These are phyloP conservation scores for Dicrostonyx torquatus DNA, from an alignment of 2,797 vertebrate genomes.

Conservation along the genomic window DNA sequence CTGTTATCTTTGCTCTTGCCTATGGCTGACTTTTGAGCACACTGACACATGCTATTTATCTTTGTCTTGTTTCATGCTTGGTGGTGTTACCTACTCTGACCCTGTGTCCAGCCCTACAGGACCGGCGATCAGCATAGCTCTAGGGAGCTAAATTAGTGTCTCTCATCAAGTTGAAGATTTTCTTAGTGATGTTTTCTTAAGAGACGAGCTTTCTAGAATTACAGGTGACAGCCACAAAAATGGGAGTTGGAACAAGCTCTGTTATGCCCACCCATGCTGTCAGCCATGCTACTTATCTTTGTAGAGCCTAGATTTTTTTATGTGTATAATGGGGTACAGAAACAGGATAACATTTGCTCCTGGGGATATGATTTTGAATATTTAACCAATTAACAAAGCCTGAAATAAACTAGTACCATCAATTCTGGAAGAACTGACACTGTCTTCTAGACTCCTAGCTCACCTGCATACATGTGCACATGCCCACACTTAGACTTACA, in stretches of 20 bases:
- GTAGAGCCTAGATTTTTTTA: background rate
- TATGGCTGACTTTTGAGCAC: background rate
- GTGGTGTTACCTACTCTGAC: background rate
- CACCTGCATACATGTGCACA: background rate
- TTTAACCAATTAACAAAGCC: conserved; percentile 16
- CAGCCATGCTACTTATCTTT: background rate
- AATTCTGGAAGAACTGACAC: background rate
- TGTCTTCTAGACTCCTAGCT: background rate
- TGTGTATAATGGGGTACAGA: background rate
- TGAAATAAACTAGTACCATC: background rate
- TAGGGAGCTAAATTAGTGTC: background rate
- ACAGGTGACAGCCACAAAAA: background rate
- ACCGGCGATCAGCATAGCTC: background rate
- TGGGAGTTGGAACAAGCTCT: background rate
- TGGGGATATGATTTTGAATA: background rate
- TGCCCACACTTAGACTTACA: background rate
- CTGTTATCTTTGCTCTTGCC: background rate
- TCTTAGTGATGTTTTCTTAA: background rate
- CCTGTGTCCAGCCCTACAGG: background rate
- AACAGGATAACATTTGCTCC: background rate
- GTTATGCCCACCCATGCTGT: background rate
- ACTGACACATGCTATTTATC: background rate
- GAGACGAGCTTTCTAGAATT: background rate
- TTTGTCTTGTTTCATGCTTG: background rate
- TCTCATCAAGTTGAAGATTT: background rate